Evolutionary conservation across 53 echinoderm and acorn worm species (phyloP), one percentile per base, ranked within the genome.

Genomic region (Arbacia lixula): DNA sequence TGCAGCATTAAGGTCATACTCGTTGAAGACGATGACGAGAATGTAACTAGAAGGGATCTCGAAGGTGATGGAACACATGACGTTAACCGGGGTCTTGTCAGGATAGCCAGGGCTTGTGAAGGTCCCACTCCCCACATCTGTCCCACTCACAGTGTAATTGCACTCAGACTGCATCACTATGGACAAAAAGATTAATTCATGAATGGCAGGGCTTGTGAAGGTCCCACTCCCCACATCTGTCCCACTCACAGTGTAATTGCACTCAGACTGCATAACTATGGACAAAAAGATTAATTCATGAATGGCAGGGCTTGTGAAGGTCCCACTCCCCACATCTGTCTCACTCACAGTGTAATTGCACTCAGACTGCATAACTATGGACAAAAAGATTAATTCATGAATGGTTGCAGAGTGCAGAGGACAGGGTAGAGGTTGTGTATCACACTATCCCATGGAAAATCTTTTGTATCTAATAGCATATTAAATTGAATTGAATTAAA

Each of bases 291-390:
- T n/a, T n/a, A n/a, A n/a, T n/a, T 72, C 30, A 1, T 49, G 73
- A 9, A 50, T 50, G 52, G n/a, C 29, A n/a, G 73, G 73, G 31
- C 73, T 50, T 0, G 73, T 16, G 2, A 72, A 31, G 53, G 46
- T 72, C 19, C 73, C 73, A 8, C 42, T 6, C 1, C 29, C 0
- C 30, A 33, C 31, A 8, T 14, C 2, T 50, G 29, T 29, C 16
- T 52, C 73, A 6, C 16, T 19, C 19, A 72, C 33, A n/a, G 30
- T 72, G 53, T 72, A 52, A 33, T 72, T 72, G 25, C 73, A 72
- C 2, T n/a, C n/a, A n/a, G n/a, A n/a, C 68, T 68, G 14, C 40
- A 36, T 19, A 55, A 14, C 3, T 6, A 55, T 55, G 8, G 6
- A 55, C 55, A 55, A 55, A n/a, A n/a, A n/a, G n/a, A n/a, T n/a